Evolutionary conservation across 2,113 vertebrate genomes (phyloP), one percentile per base, ranked within the genome.

Genomic region (Gallinago jamesoni): DNA sequence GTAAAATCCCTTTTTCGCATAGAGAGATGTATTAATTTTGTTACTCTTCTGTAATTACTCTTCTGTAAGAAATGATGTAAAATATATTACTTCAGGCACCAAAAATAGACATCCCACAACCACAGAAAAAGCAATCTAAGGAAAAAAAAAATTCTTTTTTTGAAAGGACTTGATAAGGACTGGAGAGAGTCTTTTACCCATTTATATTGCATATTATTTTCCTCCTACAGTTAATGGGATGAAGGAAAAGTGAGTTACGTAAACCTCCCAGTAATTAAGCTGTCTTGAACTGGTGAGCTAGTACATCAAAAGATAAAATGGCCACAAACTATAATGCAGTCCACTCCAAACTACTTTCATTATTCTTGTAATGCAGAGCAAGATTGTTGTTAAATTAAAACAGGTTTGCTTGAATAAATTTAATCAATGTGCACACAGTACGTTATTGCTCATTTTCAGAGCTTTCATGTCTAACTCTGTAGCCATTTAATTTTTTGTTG

Each of bases 341-440:
- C 78, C 2, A 8, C 47, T 87, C 43, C 56, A 64, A 91, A 80
- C 35, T 68, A 50, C 57, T 95, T 94, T 75, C 41, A 75, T 77
- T 81, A 56, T 27, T 59, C 63, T 82, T 83, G 23, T 59, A 94
- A 69, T 43, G 41, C 41, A 75, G 39, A 75, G 31, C 14, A 66
- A 74, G 57, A 78, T 37, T 74, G 6, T n/a, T 56, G 4, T 28
- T 81, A 76, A 89, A 92, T 92, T 92, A 82, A 94, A 96, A 63
- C 25, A 79, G 25, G 37, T 93, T 90, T 96, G 17, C 27, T 62
- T 90, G 75, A 94, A 75, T 79, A 92, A 93, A 91, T 74, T 68
- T 91, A 87, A 92, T 87, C 75, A 77, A 8, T 50, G 20, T 87
- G 56, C 41, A 80, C 41, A 87, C 41, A 41, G 57, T 77, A 83